Conservation (phyloP, 2,113 vertebrate genomes). For the Aythya baeri region DNA sequence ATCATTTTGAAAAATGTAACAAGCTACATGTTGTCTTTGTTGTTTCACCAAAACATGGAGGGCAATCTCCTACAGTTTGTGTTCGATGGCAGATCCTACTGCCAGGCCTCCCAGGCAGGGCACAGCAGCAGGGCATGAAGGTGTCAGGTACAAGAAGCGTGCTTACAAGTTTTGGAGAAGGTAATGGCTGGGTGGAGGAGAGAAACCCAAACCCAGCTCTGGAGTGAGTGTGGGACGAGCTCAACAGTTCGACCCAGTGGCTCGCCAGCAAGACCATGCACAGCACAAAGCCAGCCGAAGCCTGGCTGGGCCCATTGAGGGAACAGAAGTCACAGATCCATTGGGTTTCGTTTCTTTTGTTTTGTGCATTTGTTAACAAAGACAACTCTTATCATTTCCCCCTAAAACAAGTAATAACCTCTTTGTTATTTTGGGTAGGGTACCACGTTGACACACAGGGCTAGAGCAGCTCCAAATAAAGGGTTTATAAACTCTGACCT, state of each 20-base stretch:
- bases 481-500: not conserved
- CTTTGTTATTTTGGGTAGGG: not conserved
- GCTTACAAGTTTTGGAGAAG: not conserved
- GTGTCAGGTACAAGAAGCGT: not conserved
- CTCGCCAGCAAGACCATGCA: fast-evolving
- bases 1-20: not conserved
- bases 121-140: no score
- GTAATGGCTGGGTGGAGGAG: not conserved
- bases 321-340: not conserved
- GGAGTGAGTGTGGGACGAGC: no score
- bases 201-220: not conserved
- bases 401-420: not conserved
- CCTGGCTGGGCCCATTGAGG: not conserved
- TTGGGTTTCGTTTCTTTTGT: not conserved
- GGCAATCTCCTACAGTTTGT: not conserved
- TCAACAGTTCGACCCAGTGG: no score
- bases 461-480: not conserved
- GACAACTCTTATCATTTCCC: not conserved
- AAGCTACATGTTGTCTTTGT: not conserved
- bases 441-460: not conserved
- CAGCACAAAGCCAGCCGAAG: not conserved
- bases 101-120: not conserved
- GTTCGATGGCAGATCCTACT: not conserved
- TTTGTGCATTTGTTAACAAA: not conserved
- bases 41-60: not conserved